phyloP scores from a whole-genome alignment of 2,797 vertebrate species.

The Ctenopoma kingsleyae region DNA sequence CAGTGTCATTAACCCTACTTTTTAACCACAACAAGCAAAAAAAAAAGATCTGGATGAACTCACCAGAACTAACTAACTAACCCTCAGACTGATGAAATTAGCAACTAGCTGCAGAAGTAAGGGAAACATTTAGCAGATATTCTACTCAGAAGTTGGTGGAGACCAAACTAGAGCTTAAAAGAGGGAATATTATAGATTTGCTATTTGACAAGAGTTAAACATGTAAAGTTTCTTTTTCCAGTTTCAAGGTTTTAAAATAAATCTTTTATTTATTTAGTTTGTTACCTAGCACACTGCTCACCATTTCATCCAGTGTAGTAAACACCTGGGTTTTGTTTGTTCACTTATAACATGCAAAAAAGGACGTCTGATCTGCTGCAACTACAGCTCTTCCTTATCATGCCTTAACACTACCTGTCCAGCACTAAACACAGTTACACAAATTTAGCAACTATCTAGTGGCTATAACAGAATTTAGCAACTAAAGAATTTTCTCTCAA shows the following conservation, averaged over 20 bases:
- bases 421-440: neutral
- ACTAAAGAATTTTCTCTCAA: neutral
- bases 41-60: too few species aligned
- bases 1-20: too few species aligned
- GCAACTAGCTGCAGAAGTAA: too few species aligned
- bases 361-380: too few species aligned
- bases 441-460: neutral
- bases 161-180: neutral
- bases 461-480: neutral
- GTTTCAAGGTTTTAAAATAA: neutral
- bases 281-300: neutral
- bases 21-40: too few species aligned
- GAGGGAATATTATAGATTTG: too few species aligned
- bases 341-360: neutral
- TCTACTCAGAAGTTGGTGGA: neutral
- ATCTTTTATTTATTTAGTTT: neutral
- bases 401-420: too few species aligned
- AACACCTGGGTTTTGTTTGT: constrained; percentile 2
- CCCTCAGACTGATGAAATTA: neutral
- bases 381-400: too few species aligned
- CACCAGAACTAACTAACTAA: neutral
- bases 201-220: neutral
- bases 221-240: neutral
- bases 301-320: neutral
- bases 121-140: too few species aligned